Conservation (phyloP, 1,140 invertebrate genomes). For the Drosophila pseudoobscura region DNA sequence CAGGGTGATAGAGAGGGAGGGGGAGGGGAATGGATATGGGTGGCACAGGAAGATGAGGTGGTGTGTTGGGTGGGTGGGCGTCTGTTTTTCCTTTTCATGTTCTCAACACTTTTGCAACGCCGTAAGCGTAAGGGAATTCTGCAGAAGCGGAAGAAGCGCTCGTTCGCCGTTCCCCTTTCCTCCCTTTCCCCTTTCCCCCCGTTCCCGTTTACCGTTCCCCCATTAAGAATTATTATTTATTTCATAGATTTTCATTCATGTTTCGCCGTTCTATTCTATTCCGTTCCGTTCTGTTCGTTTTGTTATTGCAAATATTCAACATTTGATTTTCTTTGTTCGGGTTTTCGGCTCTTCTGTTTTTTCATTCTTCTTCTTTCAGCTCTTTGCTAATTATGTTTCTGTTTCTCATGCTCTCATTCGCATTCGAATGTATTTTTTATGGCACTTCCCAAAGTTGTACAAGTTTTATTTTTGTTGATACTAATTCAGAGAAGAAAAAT, state of each 20-base stretch:
- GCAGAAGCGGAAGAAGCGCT: constrained; percentile 7
- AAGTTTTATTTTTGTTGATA: constrained; percentile 39
- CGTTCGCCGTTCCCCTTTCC: background rate
- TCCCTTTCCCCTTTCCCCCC: background rate
- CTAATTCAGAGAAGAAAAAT: constrained; percentile 21
- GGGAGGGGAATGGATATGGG: no score
- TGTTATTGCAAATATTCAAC: constrained; percentile 31
- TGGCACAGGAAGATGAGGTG: no score
- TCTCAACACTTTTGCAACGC: constrained; percentile 22
- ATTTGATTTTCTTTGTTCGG: constrained; percentile 25
- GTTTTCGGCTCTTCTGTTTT: constrained; percentile 41
- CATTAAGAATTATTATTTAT: constrained; percentile 71
- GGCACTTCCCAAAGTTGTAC: constrained; percentile 8
- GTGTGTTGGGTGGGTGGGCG: constrained; percentile 6
- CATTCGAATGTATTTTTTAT: constrained; percentile 17
- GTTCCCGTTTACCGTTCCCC: background rate
- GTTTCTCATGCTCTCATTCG: constrained; percentile 14
- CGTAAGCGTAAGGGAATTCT: constrained; percentile 25
- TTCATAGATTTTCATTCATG: constrained; percentile 73
- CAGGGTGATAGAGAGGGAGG: background rate
- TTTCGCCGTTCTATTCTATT: constrained; percentile 21
- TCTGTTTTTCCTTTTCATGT: constrained; percentile 46
- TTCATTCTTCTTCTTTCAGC: background rate
- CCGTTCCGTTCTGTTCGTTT: constrained; percentile 23
- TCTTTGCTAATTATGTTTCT: constrained; percentile 54